Base-by-base conservation (phyloP, 2,888 invertebrate genomes). In the Synergus umbraculus region DNA sequence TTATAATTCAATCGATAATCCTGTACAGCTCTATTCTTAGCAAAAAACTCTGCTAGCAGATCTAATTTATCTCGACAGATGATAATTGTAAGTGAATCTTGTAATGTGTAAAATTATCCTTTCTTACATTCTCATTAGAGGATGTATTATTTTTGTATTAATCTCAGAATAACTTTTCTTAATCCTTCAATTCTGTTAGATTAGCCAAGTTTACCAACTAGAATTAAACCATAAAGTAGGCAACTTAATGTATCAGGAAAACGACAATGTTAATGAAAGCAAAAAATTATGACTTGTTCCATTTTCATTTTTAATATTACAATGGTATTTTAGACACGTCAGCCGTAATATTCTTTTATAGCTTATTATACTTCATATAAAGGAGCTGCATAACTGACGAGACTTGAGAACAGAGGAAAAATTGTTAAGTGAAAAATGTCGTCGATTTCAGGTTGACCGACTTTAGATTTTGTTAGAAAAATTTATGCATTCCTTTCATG, bases 341-440 rank as follows among this genome's bases (percentile, higher is more conserved):
- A 46, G 46, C 29, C 46, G 67, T 69, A 46, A 69, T 69, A 46
- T 69, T 69, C 46, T 18, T 69, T 69, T 69, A 69, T 69, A 46
- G 54, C n/a, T 54, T 54, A n/a, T n/a, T 69, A 49, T 44, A 29
- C 29, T 44, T 67, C 44, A 67, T 46, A 49, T 49, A 69, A 69
- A 69, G 46, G 46, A 46, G 46, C 15, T 69, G 29, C 67, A 69
- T 46, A 22, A 46, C 29, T 29, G 46, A 46, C 67, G 67, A 29
- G 67, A 69, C 67, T 69, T 44, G 22, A 69, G 46, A 69, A 46
- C 22, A 69, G 67, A 22, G 22, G 67, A 12, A 66, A 66, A 66
- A 66, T 44, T 66, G 67, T 44, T 67, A 5, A 67, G 44, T 67
- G 44, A 69, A 46, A 69, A 69, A 46, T 22, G 12, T 44, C 67